Percentiles rank a stretch among this genome's conserved stretches.
Evolutionary conservation across 2,113 vertebrate species (phyloP).

Genomic region (Phylloscopus whistleri): DNA sequence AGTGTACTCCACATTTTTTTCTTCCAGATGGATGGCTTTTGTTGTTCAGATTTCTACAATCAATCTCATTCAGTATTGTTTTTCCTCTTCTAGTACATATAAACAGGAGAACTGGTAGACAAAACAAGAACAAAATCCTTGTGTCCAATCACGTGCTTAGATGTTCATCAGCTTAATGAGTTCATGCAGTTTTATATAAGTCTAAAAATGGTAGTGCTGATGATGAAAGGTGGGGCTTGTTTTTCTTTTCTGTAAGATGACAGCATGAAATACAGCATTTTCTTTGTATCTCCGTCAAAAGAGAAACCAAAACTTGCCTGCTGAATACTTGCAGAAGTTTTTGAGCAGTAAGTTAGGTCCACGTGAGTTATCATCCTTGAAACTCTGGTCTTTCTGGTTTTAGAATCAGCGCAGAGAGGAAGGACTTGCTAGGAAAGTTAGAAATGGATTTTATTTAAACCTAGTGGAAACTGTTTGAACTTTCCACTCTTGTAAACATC

Average conservation of each 20-base stretch:
- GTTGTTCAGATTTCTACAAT: constrained; percentile 64
- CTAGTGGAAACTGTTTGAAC: constrained; percentile 69
- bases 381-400: constrained; percentile 41
- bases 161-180: constrained; percentile 72
- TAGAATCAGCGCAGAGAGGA: constrained; percentile 40
- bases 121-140: constrained; percentile 71
- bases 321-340: constrained; percentile 55
- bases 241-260: constrained; percentile 65
- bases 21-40: constrained; percentile 63
- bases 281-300: constrained; percentile 68
- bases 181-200: constrained; percentile 67
- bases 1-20: constrained; percentile 69
- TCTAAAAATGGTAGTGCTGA: constrained; percentile 70
- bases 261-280: constrained; percentile 59
- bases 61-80: constrained; percentile 60
- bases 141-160: constrained; percentile 65
- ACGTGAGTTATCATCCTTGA: constrained; percentile 42
- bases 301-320: constrained; percentile 57
- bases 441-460: constrained; percentile 73
- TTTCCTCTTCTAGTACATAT: constrained; percentile 68
- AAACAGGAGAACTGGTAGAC: constrained; percentile 72
- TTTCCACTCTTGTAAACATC: constrained; percentile 84
- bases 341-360: constrained; percentile 57
- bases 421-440: constrained; percentile 61
- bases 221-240: constrained; percentile 34